phyloP scores from a whole-genome alignment of 2,113 vertebrate species.

The Oryzias javanicus region DNA sequence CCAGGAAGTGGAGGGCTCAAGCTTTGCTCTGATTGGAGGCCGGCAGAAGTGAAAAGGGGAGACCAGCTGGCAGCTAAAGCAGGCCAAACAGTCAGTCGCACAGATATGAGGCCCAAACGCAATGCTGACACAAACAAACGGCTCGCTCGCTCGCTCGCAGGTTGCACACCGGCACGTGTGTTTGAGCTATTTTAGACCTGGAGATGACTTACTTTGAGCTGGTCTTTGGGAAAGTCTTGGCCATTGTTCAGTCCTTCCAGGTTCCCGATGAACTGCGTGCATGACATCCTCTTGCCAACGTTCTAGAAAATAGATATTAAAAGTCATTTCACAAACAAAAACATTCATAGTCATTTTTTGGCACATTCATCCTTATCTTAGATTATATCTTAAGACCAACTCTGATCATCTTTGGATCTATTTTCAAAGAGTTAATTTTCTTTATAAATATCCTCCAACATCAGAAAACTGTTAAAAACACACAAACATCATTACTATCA shows the following conservation, averaged over 20 bases:
- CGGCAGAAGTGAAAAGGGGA: constrained; percentile 39
- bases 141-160: constrained; percentile 19
- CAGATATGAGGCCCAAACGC: constrained; percentile 53
- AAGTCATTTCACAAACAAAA: not conserved
- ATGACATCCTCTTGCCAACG: constrained; percentile 94
- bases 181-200: constrained; percentile 31
- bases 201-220: constrained; percentile 87
- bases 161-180: constrained; percentile 21
- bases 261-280: constrained; percentile 89
- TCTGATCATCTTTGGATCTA: no score
- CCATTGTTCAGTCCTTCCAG: constrained; percentile 93
- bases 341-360: not conserved
- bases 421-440: no score
- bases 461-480: no score
- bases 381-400: no score
- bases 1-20: constrained; percentile 45
- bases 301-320: constrained; percentile 75
- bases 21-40: constrained; percentile 45
- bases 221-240: constrained; percentile 89
- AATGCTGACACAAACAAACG: constrained; percentile 37
- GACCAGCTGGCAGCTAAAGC: constrained; percentile 54
- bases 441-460: no score
- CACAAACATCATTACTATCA: no score
- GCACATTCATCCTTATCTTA: not conserved
- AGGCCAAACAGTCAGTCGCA: constrained; percentile 36